phyloP scores from a whole-genome alignment of 2,888 invertebrate genomes.

The Margaritifera margaritifera region DNA sequence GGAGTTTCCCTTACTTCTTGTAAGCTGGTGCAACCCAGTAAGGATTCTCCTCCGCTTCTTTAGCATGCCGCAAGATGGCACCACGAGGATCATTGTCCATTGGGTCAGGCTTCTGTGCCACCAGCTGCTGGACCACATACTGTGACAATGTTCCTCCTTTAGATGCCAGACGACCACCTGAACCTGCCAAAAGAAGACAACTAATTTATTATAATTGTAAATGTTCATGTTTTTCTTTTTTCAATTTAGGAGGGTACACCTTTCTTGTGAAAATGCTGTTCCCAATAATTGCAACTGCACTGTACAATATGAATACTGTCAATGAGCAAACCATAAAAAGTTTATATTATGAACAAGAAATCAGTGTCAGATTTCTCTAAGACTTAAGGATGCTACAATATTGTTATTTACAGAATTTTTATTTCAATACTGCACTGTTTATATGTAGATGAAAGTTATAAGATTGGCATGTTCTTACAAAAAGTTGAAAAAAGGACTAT shows the following conservation, averaged over 20 bases:
- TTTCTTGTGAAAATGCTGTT: neutral
- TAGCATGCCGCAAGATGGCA: constrained; percentile 94
- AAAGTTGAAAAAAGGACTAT: no score
- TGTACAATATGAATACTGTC: no score
- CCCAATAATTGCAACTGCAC: neutral
- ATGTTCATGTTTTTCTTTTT: neutral
- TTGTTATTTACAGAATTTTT: no score
- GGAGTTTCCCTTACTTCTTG: constrained; percentile 49
- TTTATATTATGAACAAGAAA: no score
- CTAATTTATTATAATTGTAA: no score
- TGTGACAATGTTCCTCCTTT: constrained; percentile 97
- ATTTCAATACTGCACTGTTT: no score
- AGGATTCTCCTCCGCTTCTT: constrained; percentile 95
- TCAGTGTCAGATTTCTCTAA: no score
- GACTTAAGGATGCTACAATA: no score
- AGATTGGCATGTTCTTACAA: no score
- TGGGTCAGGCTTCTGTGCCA: constrained; percentile 83
- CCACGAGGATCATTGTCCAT: constrained; percentile 87
- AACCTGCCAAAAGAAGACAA: constrained; percentile 67
- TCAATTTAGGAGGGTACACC: neutral
- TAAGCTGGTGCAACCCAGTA: constrained; percentile 82
- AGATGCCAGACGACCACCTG: constrained; percentile 92
- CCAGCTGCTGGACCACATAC: constrained; percentile 95
- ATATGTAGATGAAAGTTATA: no score
- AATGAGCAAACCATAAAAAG: no score